These are phyloP conservation scores for Sebastiscus tertius DNA, from an alignment of 2,797 vertebrate species.

Conservation along the genomic window DNA sequence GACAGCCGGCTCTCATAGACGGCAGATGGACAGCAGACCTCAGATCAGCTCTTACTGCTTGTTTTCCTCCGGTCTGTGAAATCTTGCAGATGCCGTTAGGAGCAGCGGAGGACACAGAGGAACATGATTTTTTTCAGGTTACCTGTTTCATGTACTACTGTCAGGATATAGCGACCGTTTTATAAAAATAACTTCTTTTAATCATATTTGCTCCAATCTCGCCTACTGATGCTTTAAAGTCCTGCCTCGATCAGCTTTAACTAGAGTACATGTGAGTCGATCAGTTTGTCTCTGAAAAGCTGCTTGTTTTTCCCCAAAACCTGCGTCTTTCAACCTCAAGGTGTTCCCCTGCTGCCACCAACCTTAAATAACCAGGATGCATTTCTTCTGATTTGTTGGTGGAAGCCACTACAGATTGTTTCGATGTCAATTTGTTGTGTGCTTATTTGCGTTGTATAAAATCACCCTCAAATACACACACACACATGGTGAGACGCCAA, in stretches of 20 bases:
- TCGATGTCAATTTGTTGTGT: background rate
- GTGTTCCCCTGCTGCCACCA: conserved; percentile 7
- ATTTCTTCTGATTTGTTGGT: conserved; percentile 7
- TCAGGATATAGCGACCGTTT: too few relatives aligned
- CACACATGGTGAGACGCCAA: background rate
- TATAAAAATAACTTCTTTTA: too few relatives aligned
- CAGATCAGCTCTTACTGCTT: too few relatives aligned
- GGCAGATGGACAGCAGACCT: too few relatives aligned
- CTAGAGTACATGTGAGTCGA: background rate
- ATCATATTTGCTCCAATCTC: too few relatives aligned
- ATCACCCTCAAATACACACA: background rate
- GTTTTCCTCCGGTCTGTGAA: too few relatives aligned
- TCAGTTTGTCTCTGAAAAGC: background rate
- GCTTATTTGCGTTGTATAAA: background rate
- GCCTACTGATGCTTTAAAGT: background rate
- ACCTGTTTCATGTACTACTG: too few relatives aligned
- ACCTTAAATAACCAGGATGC: conserved; percentile 28
- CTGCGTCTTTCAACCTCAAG: background rate
- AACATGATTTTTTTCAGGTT: too few relatives aligned
- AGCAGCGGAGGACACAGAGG: too few relatives aligned
- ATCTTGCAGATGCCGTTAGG: too few relatives aligned
- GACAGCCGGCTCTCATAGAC: too few relatives aligned
- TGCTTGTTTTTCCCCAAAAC: background rate
- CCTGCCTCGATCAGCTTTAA: background rate
- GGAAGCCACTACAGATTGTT: background rate